phyloP scores from a whole-genome alignment of 2,113 vertebrate genomes.

The Hiodon alosoides region DNA sequence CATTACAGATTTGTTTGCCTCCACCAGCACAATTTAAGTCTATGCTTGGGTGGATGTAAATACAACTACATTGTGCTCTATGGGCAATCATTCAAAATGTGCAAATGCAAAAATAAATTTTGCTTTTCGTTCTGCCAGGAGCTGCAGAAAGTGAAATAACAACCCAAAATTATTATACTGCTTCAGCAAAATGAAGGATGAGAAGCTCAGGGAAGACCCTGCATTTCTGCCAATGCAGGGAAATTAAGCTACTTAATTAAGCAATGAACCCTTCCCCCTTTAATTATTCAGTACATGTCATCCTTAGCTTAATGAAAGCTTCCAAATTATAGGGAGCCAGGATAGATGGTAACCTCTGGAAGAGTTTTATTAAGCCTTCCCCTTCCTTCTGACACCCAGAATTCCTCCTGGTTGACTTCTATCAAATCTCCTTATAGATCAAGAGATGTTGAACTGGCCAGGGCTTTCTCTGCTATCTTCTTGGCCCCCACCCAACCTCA shows the following conservation, averaged over 20 bases:
- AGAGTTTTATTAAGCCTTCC: not conserved
- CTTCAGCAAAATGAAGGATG: not conserved
- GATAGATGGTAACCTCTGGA: too few relatives aligned
- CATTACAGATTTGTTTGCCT: too few relatives aligned
- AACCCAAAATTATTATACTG: not conserved
- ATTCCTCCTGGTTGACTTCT: not conserved
- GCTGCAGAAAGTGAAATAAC: not conserved
- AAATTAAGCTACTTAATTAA: slow-evolving; percentile 25
- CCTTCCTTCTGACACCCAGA: not conserved
- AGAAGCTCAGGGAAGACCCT: not conserved
- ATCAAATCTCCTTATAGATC: too few relatives aligned
- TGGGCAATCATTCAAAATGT: not conserved
- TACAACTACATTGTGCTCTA: not conserved
- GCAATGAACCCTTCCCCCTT: slow-evolving; percentile 15
- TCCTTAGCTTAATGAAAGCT: slow-evolving; percentile 16
- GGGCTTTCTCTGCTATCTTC: too few relatives aligned
- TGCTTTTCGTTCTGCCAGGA: not conserved
- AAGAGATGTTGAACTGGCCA: too few relatives aligned
- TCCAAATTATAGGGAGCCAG: not conserved
- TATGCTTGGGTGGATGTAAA: not conserved
- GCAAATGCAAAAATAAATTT: not conserved
- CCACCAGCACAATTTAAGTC: too few relatives aligned
- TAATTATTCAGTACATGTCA: slow-evolving; percentile 23
- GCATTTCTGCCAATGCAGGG: slow-evolving; percentile 8
- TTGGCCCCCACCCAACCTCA: too few relatives aligned